Base-by-base conservation (phyloP, 2,113 vertebrate genomes). In the Rhegmatorhina hoffmannsi region DNA sequence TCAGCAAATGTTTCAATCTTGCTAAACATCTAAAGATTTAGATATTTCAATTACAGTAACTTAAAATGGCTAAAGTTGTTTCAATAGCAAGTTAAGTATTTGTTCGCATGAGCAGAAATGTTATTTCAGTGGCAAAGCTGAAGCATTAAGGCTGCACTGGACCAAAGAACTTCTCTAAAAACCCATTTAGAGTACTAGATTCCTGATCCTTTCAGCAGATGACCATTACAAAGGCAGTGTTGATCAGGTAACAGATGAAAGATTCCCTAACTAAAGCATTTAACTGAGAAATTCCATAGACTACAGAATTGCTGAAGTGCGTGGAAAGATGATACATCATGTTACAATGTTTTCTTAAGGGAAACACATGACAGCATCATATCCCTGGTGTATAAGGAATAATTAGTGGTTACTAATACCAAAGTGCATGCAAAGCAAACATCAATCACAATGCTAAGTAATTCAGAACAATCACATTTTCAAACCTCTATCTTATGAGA, bases 401-500 rank as follows among this genome's bases (percentile, higher is more conserved):
- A n/a, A n/a, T 89, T 33, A 94, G 75, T 40, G 21, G 59, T 77
- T 92, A 92, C 88, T 74, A 81, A 84, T 25, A 56, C 60, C 20
- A 3, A 76, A 94, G 29, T n/a, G 47, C 91, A 92, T 89, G 90
- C 96, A 97, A 90, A 93, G 68, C 91, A 93, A 90, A 70, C 38
- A 70, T 62, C 23, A 67, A 15, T 78, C 79, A 80, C 70, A 86
- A 33, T 3, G 46, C 47, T 52, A 63, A 44, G 60, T 63, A 81
- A 92, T 47, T 24, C 80, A 90, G 63, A 90, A 74, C 40, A 52
- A 96, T 20, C 36, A 63, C 59, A 92, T 38, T 77, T 84, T 75
- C 8, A 36, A 33, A 55, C 38, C 50, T 84, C 33, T 73, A 3
- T 53, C 34, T 87, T 70, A 53, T 2, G 4, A 85, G 44, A 91